A percentile compares a stretch with the other conserved stretches of the same genome.
Evolutionary conservation across 2,888 invertebrate species (phyloP).

Genomic region (Erebia epiphron): DNA sequence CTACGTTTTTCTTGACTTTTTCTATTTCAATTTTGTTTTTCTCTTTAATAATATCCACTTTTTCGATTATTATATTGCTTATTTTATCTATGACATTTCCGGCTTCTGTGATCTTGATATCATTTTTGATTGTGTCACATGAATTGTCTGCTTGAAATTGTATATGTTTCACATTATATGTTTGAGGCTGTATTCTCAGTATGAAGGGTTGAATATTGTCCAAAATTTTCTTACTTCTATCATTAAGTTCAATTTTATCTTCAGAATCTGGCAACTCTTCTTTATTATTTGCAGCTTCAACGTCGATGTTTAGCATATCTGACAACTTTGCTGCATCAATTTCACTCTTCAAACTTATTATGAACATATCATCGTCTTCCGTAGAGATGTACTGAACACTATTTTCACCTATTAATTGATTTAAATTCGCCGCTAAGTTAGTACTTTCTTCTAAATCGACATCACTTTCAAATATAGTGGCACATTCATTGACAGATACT

Average conservation of each 20-base stretch:
- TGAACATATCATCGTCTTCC: slow-evolving; percentile 76
- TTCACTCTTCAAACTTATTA: slow-evolving; percentile 74
- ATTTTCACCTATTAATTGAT: slow-evolving; percentile 75
- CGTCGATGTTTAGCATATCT: slow-evolving; percentile 74
- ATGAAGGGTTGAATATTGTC: slow-evolving; percentile 47
- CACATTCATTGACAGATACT: slow-evolving; percentile 68
- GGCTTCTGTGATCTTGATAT: slow-evolving; percentile 19
- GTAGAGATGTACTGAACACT: slow-evolving; percentile 76
- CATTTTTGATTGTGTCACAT: not conserved
- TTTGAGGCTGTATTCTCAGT: slow-evolving; percentile 41
- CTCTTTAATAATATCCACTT: slow-evolving; percentile 4
- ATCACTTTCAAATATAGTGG: slow-evolving; percentile 77
- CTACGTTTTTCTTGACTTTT: slow-evolving; percentile 41
- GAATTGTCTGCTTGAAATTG: not conserved
- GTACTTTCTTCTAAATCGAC: slow-evolving; percentile 76
- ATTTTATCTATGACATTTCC: slow-evolving; percentile 14
- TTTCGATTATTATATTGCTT: slow-evolving; percentile 20
- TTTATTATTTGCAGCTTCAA: slow-evolving; percentile 50
- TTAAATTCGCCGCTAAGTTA: slow-evolving; percentile 73
- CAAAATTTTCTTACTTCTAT: slow-evolving; percentile 31
- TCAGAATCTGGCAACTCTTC: slow-evolving; percentile 33
- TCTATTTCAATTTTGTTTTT: slow-evolving; percentile 29
- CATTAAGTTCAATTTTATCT: slow-evolving; percentile 32
- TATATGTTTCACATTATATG: slow-evolving; percentile 25
- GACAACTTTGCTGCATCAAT: slow-evolving; percentile 74